These are phyloP conservation scores for Gryllus bimaculatus DNA, from an alignment of 1,140 invertebrate species.

Conservation along the genomic window DNA sequence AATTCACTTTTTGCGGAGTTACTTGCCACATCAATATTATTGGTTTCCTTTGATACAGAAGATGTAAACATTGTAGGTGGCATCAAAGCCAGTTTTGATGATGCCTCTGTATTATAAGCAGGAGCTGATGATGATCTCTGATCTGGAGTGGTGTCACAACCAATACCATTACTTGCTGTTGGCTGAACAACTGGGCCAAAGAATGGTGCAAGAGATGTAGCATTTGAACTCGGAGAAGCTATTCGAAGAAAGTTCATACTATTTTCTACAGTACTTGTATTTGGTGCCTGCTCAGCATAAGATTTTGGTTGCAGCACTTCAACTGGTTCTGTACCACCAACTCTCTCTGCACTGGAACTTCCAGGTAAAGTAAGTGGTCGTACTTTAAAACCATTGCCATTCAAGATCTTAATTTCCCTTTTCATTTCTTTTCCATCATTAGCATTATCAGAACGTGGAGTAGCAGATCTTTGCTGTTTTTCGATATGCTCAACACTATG, in stretches of 20 bases:
- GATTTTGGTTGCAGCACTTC: slow-evolving; percentile 8
- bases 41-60: slow-evolving; percentile 19
- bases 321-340: background rate
- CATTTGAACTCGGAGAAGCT: slow-evolving; percentile 33
- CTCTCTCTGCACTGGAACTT: background rate
- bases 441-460: slow-evolving; percentile 38
- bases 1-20: slow-evolving; percentile 24
- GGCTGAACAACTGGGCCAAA: background rate
- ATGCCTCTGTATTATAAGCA: slow-evolving; percentile 38
- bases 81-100: slow-evolving; percentile 61
- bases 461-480: slow-evolving; percentile 68
- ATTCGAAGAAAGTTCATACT: slow-evolving; percentile 43
- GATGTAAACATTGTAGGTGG: slow-evolving; percentile 69
- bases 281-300: slow-evolving; percentile 21
- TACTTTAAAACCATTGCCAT: slow-evolving; percentile 18
- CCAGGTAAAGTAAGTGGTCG: background rate
- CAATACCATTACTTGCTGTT: background rate
- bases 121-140: slow-evolving; percentile 36
- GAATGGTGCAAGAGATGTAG: background rate
- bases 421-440: slow-evolving; percentile 24
- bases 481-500: slow-evolving; percentile 81
- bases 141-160: slow-evolving; percentile 26
- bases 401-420: slow-evolving; percentile 26
- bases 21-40: slow-evolving; percentile 25
- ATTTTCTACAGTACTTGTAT: slow-evolving; percentile 34